Percentiles rank a stretch among this genome's conserved stretches.
Evolutionary conservation across 1,140 invertebrate species (phyloP).

Genomic region (Ditylenchus dipsaci): DNA sequence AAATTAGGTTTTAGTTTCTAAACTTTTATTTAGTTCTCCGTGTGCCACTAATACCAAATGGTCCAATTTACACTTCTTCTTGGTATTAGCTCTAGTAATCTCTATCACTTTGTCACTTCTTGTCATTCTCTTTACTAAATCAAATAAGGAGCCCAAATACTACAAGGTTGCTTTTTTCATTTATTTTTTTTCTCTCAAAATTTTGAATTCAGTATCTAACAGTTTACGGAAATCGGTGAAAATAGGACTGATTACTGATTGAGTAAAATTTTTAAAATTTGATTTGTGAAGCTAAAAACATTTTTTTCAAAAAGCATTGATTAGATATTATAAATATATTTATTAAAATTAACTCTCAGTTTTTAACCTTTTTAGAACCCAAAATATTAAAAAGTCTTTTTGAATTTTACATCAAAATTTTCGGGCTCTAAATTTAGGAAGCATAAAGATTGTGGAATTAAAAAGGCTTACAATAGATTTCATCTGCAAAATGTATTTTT

Average conservation of each 20-base stretch:
- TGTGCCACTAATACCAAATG: constrained; percentile 8
- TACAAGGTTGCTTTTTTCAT: constrained; percentile 33
- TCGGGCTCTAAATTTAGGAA: too few relatives aligned
- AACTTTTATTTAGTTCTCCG: background rate
- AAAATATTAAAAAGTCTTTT: too few relatives aligned
- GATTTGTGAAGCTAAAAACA: too few relatives aligned
- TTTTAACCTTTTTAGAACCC: too few relatives aligned
- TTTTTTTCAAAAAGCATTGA: too few relatives aligned
- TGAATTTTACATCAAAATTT: too few relatives aligned
- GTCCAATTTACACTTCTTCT: constrained; percentile 40
- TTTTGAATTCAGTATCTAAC: too few relatives aligned
- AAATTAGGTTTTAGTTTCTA: background rate
- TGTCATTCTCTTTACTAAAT: constrained; percentile 33
- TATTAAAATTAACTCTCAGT: too few relatives aligned
- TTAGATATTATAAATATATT: too few relatives aligned
- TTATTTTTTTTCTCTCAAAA: constrained; percentile 1
- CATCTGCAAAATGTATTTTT: too few relatives aligned
- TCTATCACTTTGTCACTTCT: constrained; percentile 32
- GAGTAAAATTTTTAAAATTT: background rate
- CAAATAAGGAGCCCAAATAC: constrained; percentile 40
- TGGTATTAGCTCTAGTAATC: constrained; percentile 23
- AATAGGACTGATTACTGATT: background rate
- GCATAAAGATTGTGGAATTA: too few relatives aligned
- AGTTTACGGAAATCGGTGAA: background rate
- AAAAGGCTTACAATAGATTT: too few relatives aligned